Evolutionary conservation across 1,140 invertebrate species (phyloP).

Genomic region (Calosoma granatense): DNA sequence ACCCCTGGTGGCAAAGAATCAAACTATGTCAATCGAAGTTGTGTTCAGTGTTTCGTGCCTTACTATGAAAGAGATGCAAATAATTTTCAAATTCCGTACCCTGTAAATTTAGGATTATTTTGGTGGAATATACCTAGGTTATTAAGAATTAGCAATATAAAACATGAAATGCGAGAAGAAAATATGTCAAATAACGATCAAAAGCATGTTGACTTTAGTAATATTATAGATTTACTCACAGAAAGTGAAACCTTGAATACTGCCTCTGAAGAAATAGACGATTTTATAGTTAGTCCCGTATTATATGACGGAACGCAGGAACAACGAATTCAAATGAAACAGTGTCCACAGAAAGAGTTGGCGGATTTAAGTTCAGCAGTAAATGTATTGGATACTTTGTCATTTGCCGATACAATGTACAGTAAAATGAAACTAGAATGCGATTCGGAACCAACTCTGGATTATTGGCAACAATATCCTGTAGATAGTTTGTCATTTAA

Average conservation of each 20-base stretch:
- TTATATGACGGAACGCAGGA: background rate
- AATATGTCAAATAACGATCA: background rate
- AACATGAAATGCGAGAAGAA: constrained; percentile 1
- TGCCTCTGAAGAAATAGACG: background rate
- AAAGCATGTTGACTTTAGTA: background rate
- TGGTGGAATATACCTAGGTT: constrained; percentile 30
- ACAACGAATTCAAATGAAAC: no score
- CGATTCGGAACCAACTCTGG: constrained; percentile 17
- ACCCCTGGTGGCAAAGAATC: constrained; percentile 14
- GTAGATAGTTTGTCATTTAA: constrained; percentile 24
- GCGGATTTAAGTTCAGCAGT: constrained; percentile 12
- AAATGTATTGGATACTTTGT: constrained; percentile 20
- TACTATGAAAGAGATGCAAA: background rate
- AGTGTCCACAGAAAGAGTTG: background rate
- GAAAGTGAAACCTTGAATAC: background rate
- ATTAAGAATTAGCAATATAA: constrained; percentile 15
- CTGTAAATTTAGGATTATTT: constrained; percentile 21
- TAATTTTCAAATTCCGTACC: constrained; percentile 11
- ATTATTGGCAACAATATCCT: constrained; percentile 17
- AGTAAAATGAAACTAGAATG: constrained; percentile 14
- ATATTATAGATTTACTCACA: background rate
- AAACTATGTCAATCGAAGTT: constrained; percentile 18
- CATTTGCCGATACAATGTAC: constrained; percentile 21
- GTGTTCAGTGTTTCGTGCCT: background rate
- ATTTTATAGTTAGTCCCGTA: constrained; percentile 1